A percentile compares a stretch with the other conserved stretches of the same genome.
These are phyloP conservation scores for Hemicentrotus pulcherrimus DNA, from an alignment of 35 echinoderm and acorn worm species.

Conservation along the genomic window DNA sequence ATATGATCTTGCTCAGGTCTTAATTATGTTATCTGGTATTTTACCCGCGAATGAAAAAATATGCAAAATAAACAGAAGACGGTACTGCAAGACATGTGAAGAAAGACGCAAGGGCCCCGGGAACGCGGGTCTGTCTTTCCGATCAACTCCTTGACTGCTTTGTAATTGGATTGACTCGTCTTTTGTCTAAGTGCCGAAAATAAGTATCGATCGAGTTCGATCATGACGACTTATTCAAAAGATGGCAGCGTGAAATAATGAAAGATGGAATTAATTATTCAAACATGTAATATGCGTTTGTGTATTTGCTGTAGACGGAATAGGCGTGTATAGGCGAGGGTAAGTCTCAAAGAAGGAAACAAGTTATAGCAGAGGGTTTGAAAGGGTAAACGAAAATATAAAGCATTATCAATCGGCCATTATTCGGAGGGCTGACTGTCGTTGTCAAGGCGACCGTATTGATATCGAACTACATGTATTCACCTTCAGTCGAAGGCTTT, in stretches of 20 bases:
- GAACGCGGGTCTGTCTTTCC: not conserved
- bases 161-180: not conserved
- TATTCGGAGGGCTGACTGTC: not conserved
- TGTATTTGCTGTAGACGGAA: not conserved
- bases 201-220: slow-evolving; percentile 1
- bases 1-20: too few relatives aligned
- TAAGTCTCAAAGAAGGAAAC: not conserved
- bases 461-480: not conserved
- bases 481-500: not conserved
- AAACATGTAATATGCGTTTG: not conserved
- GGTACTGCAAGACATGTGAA: not conserved
- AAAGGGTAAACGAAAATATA: not conserved
- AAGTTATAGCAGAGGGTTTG: not conserved
- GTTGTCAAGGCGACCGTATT: not conserved
- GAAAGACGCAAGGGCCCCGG: not conserved
- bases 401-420: not conserved
- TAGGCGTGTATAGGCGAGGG: not conserved
- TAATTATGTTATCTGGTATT: too few relatives aligned
- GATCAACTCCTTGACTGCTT: not conserved
- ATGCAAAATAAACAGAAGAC: too few relatives aligned
- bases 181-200: not conserved
- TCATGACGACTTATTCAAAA: not conserved
- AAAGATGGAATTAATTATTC: not conserved
- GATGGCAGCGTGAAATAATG: not conserved
- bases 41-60: too few relatives aligned